Base-by-base conservation (phyloP, 2,888 invertebrate genomes). In the Parnassius smintheus region DNA sequence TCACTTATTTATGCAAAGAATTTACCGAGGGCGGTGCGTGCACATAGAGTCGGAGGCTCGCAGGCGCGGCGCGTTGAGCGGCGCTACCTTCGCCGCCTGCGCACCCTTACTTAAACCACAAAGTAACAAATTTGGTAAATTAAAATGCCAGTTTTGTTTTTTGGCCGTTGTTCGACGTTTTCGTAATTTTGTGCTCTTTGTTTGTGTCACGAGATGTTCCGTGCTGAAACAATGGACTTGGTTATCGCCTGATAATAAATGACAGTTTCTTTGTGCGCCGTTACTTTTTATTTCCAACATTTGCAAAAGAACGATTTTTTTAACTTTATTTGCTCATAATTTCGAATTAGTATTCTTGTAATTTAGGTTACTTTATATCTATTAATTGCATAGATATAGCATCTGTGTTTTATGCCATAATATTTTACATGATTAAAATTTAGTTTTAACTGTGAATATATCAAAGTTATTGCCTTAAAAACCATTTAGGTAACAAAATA, bases 1-100 rank as follows among this genome's bases (percentile, higher is more conserved):
- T 84, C 85, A 81, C 77, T 86, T 91, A 88, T 89, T 86, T 86
- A 91, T 89, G 87, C 91, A 88, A 89, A 88, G 89, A 91, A 91
- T 89, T 72, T 82, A 86, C 82, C 76, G 87, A 88, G 83, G 91
- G 91, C 89, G 86, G 83, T 86, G 85, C 82, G 82, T 85, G 85
- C 83, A 83, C 82, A 81, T 79, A 80, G 76, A 83, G 81, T 77
- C 77, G 85, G 76, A 88, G 88, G 89, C 86, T 87, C 76, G 78
- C 74, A 71, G 77, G 80, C 78, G 80, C 79, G 82, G 81, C 79
- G 80, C 78, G 83, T 80, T 76, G 81, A 76, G 80, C 83, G 81
- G 82, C 80, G 82, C 79, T 85, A 78, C 86, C 87, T 86, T 74
- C 84, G 84, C 80, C 86, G 88, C 87, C 81, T 83, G 86, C 88